phyloP scores from a whole-genome alignment of 2,113 vertebrate genomes.

The Scomber japonicus region DNA sequence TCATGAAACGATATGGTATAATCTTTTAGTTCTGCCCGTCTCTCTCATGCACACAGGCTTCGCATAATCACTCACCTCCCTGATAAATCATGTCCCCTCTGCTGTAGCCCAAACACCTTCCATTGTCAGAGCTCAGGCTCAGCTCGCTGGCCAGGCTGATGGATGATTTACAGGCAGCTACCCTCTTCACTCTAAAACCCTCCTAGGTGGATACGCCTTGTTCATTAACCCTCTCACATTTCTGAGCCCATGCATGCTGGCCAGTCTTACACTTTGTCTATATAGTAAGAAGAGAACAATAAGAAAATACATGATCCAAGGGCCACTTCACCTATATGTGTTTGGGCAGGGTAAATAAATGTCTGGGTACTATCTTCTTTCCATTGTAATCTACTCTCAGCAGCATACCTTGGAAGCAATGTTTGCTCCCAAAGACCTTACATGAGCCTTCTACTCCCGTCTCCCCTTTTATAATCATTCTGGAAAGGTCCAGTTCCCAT shows the following conservation, averaged over 20 bases:
- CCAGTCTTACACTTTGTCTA: slow-evolving; percentile 34
- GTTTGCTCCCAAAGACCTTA: slow-evolving; percentile 1
- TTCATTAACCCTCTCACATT: slow-evolving; percentile 70
- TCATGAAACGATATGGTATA: slow-evolving; percentile 71
- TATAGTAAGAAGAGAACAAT: slow-evolving; percentile 29
- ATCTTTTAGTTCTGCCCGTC: slow-evolving; percentile 69
- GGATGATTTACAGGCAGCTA: slow-evolving; percentile 71
- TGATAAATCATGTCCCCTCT: slow-evolving; percentile 77
- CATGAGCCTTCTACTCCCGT: not conserved
- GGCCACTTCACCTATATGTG: slow-evolving; percentile 11
- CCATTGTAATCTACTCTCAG: slow-evolving; percentile 5
- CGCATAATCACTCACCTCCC: slow-evolving; percentile 74
- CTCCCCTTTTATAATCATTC: not conserved
- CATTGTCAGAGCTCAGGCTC: slow-evolving; percentile 70
- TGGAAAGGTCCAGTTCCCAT: not conserved
- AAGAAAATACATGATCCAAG: slow-evolving; percentile 23
- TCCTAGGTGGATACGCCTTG: slow-evolving; percentile 57
- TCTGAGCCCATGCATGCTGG: slow-evolving; percentile 18
- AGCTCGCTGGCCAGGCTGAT: slow-evolving; percentile 55
- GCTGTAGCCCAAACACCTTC: slow-evolving; percentile 74
- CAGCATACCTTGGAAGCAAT: slow-evolving; percentile 2
- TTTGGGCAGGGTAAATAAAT: slow-evolving; percentile 17
- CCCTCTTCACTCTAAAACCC: slow-evolving; percentile 57
- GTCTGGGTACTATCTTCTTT: slow-evolving; percentile 7
- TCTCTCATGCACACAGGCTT: slow-evolving; percentile 54